These are phyloP conservation scores for Metacarcinus magister DNA, from an alignment of 2,888 invertebrate species.

Conservation along the genomic window DNA sequence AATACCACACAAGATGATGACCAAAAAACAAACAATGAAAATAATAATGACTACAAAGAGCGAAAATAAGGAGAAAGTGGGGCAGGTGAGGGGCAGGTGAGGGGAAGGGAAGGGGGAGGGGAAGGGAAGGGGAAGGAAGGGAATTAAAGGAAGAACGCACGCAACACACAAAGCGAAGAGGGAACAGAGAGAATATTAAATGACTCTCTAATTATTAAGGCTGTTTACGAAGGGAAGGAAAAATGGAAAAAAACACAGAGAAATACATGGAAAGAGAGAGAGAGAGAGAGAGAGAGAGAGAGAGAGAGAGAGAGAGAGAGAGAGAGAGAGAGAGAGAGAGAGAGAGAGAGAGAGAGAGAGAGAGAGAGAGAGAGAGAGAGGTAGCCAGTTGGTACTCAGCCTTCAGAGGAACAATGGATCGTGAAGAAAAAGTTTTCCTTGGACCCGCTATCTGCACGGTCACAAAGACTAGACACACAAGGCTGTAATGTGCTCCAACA, in stretches of 20 bases:
- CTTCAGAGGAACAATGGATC: no score
- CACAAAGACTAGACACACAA: no score
- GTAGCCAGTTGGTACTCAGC: no score
- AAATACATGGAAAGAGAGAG: background rate
- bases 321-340: conserved; percentile 26
- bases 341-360: background rate
- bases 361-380: background rate
- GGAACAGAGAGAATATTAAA: background rate
- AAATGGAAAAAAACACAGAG: background rate
- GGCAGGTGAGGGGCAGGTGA: background rate
- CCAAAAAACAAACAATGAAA: no score
- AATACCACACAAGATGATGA: no score
- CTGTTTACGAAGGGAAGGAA: background rate
- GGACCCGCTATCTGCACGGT: no score
- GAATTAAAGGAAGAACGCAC: background rate
- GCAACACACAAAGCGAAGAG: background rate
- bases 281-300: background rate
- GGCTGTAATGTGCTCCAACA: no score
- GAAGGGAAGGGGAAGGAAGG: background rate
- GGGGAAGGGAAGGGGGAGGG: background rate
- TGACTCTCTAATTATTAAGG: background rate
- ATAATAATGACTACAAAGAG: no score
- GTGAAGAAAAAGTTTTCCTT: no score
- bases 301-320: background rate
- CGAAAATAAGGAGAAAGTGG: no score